Base-by-base conservation (phyloP, 2,113 vertebrate species). In the Phrynocephalus versicolor region DNA sequence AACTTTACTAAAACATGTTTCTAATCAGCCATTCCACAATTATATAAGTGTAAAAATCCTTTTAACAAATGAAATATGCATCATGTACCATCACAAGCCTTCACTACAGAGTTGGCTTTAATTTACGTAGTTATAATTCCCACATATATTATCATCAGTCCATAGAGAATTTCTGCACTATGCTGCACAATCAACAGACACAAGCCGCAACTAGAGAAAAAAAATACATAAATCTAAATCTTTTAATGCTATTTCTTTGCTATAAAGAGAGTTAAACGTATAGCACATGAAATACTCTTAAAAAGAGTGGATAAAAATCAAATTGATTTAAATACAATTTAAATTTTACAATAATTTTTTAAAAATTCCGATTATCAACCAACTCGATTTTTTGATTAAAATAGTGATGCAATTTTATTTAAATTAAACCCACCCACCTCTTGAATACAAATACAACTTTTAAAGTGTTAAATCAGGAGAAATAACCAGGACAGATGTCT, bases 1-100 rank as follows among this genome's bases (percentile, higher is more conserved):
- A 92, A 88, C 37, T 84, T 80, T 87, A 92, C 87, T 85, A 75
- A 73, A 82, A 92, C 45, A 94, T 75, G 72, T 81, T 88, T 88
- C 89, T 89, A 88, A 85, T 21, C 81, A 91, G 57, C 84, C 88
- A 89, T 7, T 0, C 82, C 83, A 51, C 10, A 51, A 51, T 51
- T 51, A 51, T 51, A 51, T 16, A 93, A 51, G 58, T 21, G 2
- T 21, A 10, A 27, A 19, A 19, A 62, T 12, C 7, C 3, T 58
- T 37, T 71, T 35, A 60, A 67, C 18, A 79, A 30, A 57, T 35
- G 12, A 83, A n/a, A n/a, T n/a, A n/a, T n/a, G n/a, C n/a, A 73
- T 60, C 30, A 45, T 35, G 30, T 35, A 75, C 37, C 19, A 19
- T 18, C 8, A 81, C 18, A 73, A 83, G 13, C 19, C 6, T 71